Percentiles rank a stretch among this genome's conserved stretches.
Evolutionary conservation across 2,888 invertebrate species (phyloP).

Genomic region (Scaptomyza flava): DNA sequence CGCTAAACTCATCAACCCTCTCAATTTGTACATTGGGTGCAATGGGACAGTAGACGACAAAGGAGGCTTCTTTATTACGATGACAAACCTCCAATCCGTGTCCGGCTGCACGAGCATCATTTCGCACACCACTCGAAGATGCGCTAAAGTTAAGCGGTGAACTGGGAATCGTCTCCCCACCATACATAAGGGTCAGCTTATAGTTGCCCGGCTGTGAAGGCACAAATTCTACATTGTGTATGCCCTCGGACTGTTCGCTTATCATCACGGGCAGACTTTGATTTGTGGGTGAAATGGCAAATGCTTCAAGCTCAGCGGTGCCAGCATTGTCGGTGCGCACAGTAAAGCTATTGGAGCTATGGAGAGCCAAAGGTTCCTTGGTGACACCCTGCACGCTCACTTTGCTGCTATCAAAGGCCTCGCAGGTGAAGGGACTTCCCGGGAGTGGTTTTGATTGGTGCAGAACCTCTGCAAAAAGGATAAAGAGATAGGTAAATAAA

Average conservation of each 20-base stretch:
- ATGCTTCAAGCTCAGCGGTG: slow-evolving; percentile 93
- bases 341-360: slow-evolving; percentile 92
- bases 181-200: slow-evolving; percentile 89
- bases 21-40: slow-evolving; percentile 88
- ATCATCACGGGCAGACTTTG: slow-evolving; percentile 93
- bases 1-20: slow-evolving; percentile 83
- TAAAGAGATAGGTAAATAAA: neutral
- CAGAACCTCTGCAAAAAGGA: slow-evolving; percentile 89
- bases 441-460: slow-evolving; percentile 95
- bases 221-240: slow-evolving; percentile 91
- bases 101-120: slow-evolving; percentile 87
- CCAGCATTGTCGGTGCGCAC: slow-evolving; percentile 93
- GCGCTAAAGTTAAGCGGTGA: slow-evolving; percentile 87
- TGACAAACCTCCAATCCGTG: slow-evolving; percentile 89
- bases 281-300: slow-evolving; percentile 94
- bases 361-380: slow-evolving; percentile 91
- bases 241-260: slow-evolving; percentile 88
- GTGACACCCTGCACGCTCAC: slow-evolving; percentile 91
- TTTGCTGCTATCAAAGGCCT: slow-evolving; percentile 94
- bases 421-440: slow-evolving; percentile 97
- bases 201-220: slow-evolving; percentile 92
- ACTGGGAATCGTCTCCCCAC: slow-evolving; percentile 87
- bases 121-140: slow-evolving; percentile 86
- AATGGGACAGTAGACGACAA: slow-evolving; percentile 86
- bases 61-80: slow-evolving; percentile 89